phyloP scores from a whole-genome alignment of 92 coral and sea anemone species.

The Plumapathes pennacea region DNA sequence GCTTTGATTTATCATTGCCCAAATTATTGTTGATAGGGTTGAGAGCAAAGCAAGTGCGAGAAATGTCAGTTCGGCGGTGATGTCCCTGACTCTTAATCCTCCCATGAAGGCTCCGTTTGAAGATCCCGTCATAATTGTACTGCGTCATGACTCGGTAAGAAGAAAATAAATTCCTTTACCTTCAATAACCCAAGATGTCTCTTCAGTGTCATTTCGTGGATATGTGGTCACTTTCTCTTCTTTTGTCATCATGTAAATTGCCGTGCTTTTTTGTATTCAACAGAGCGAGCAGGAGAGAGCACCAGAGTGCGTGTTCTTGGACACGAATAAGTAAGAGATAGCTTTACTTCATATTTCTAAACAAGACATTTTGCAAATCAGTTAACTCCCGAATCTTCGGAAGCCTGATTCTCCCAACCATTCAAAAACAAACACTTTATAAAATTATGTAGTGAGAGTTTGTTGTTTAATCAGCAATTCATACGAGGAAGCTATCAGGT shows the following conservation, averaged over 20 bases:
- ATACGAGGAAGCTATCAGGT: too few relatives aligned
- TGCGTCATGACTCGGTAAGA: conserved; percentile 64
- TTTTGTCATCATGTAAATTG: too few relatives aligned
- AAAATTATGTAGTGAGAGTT: too few relatives aligned
- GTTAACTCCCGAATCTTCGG: too few relatives aligned
- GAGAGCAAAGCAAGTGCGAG: too few relatives aligned
- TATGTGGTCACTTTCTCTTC: neutral
- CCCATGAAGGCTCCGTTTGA: conserved; percentile 52
- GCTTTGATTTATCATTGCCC: neutral
- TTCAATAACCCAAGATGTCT: neutral
- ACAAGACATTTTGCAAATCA: too few relatives aligned
- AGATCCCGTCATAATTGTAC: conserved; percentile 62
- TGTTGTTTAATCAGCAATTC: too few relatives aligned
- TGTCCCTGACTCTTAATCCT: conserved; percentile 75
- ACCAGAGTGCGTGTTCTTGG: conserved; percentile 29
- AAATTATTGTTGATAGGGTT: too few relatives aligned
- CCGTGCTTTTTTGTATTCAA: neutral
- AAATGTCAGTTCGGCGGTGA: conserved; percentile 77
- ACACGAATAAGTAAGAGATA: conserved; percentile 10
- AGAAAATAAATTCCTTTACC: neutral
- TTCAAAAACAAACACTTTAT: too few relatives aligned
- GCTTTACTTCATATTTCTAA: too few relatives aligned
- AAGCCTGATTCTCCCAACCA: too few relatives aligned
- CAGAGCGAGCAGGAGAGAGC: neutral
- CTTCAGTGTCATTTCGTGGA: neutral